Evolutionary conservation across 1,140 invertebrate species (phyloP).

Genomic region (Trichoplusia ni): DNA sequence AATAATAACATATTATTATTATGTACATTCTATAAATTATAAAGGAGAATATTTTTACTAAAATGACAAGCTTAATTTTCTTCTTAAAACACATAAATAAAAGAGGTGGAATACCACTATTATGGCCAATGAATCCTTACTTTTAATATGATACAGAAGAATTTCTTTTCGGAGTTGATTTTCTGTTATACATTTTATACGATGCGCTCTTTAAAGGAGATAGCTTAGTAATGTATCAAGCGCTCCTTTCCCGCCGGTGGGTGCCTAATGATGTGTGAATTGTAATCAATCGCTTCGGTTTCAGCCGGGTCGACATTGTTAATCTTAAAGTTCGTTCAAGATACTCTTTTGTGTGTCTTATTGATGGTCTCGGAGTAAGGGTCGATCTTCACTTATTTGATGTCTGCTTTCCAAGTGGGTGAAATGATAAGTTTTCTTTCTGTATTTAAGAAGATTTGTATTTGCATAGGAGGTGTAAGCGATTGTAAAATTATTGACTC

Average conservation of each 20-base stretch:
- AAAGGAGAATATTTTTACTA: too few species aligned
- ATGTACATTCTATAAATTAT: too few species aligned
- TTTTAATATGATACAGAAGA: background rate
- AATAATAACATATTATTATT: too few species aligned
- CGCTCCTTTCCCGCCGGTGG: slow-evolving; percentile 23
- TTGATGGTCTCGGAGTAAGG: slow-evolving; percentile 16
- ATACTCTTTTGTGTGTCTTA: slow-evolving; percentile 31
- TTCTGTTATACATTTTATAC: background rate
- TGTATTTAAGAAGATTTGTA: too few species aligned
- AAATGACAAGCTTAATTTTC: too few species aligned
- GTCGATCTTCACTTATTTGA: slow-evolving; percentile 21
- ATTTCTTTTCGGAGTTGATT: background rate
- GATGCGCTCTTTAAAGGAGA: slow-evolving; percentile 28
- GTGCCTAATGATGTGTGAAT: slow-evolving; percentile 47
- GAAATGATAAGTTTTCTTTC: background rate
- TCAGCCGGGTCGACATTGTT: slow-evolving; percentile 23
- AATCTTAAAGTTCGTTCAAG: slow-evolving; percentile 31
- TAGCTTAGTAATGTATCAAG: slow-evolving; percentile 42
- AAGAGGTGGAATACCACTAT: too few species aligned
- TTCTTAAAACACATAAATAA: too few species aligned
- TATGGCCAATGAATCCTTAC: too few species aligned
- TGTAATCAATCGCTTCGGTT: slow-evolving; percentile 38
- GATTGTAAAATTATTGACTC: too few species aligned
- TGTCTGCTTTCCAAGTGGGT: background rate
- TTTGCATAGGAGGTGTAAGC: too few species aligned